These are phyloP conservation scores for Oriolus oriolus DNA, from an alignment of 2,113 vertebrate genomes.

Conservation along the genomic window DNA sequence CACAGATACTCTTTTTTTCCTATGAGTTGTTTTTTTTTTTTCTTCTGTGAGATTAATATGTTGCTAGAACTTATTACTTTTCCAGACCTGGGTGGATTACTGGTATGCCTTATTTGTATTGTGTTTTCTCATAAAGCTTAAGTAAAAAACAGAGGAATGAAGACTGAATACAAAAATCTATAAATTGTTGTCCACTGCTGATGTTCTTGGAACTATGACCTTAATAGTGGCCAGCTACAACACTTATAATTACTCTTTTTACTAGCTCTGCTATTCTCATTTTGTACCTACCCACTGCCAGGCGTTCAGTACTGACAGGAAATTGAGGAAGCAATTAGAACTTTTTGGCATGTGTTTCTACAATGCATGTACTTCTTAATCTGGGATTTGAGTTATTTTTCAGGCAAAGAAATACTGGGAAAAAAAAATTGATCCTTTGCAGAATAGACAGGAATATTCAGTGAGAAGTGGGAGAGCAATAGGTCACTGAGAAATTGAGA, in stretches of 20 bases:
- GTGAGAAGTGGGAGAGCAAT: not conserved
- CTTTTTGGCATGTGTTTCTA: not conserved
- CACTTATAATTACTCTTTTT: not conserved
- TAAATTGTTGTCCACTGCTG: not conserved
- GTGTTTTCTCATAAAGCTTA: not conserved
- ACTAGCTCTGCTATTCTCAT: conserved; percentile 10
- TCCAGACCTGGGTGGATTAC: not conserved
- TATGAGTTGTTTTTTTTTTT: not conserved
- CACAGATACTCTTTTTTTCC: not conserved
- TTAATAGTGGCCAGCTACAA: not conserved
- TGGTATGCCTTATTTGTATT: not conserved
- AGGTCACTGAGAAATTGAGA: not conserved
- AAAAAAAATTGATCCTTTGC: not conserved
- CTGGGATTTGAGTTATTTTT: not conserved
- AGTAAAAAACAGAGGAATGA: not conserved
- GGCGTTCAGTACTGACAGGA: not conserved
- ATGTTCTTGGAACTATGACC: not conserved
- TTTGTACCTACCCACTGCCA: not conserved
- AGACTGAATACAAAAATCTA: not conserved
- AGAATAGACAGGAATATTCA: not conserved
- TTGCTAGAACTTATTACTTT: not conserved
- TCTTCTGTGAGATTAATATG: not conserved
- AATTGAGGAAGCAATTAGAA: not conserved
- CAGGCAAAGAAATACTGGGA: not conserved
- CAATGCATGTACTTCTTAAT: not conserved